Evolutionary conservation across 2,113 vertebrate genomes (phyloP).

Genomic region (Panthera uncia): DNA sequence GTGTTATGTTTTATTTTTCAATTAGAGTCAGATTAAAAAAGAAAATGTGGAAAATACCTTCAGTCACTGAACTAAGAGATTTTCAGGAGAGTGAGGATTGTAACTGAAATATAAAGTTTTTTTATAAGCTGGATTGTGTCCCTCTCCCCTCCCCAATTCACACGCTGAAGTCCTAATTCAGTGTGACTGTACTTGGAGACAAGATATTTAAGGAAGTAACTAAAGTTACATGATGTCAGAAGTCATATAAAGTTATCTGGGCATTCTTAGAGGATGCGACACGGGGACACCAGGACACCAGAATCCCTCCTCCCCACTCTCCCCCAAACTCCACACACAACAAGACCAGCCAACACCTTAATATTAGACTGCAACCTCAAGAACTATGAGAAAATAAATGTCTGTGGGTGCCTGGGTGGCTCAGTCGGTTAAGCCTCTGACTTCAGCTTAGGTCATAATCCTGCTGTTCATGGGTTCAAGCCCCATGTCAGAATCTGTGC

Average conservation of each 20-base stretch:
- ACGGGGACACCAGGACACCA: neutral
- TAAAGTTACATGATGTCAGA: neutral
- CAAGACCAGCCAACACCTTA: neutral
- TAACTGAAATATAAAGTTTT: neutral
- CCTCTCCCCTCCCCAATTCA: neutral
- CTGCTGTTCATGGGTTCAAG: no score
- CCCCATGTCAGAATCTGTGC: no score
- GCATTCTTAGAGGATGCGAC: neutral
- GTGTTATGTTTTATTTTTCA: conserved; percentile 8
- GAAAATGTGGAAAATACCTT: neutral
- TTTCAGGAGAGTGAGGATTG: neutral
- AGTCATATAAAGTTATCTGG: no score
- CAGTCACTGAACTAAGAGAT: neutral
- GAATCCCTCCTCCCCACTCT: rapidly evolving
- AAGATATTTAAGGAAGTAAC: neutral
- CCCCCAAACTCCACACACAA: neutral
- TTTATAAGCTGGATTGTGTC: neutral
- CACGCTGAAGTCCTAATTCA: neutral
- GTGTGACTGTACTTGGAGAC: neutral
- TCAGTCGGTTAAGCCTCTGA: no score
- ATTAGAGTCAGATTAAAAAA: neutral
- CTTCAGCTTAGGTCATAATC: no score
- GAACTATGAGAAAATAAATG: neutral
- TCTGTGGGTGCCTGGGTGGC: no score
- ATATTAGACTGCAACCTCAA: neutral